phyloP scores from a whole-genome alignment of 92 coral and sea anemone genomes.

The Zoanthus solanderi region DNA sequence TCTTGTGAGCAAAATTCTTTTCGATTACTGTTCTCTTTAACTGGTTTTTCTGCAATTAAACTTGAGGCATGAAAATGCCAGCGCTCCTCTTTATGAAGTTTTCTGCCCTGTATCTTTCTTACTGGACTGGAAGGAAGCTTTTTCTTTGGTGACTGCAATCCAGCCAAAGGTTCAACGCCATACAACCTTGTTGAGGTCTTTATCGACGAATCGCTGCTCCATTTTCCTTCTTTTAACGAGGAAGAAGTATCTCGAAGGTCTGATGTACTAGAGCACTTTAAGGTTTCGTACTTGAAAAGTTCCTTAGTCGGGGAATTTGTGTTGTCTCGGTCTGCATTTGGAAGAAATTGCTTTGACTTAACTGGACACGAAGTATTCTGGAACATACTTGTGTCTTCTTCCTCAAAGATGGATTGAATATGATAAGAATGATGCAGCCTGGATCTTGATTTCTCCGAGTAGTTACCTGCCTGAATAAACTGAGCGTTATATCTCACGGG shows the following conservation, averaged over 20 bases:
- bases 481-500: conserved; percentile 39
- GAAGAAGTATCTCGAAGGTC: neutral
- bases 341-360: neutral
- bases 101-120: neutral
- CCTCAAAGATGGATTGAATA: conserved; percentile 26
- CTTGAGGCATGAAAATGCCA: neutral
- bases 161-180: conserved; percentile 43
- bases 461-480: conserved; percentile 41
- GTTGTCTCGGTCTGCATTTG: neutral
- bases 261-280: conserved; percentile 20
- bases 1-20: neutral
- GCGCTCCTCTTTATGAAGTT: neutral
- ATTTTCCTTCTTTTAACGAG: conserved; percentile 24
- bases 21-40: neutral
- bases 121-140: conserved; percentile 18
- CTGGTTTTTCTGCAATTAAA: conserved; percentile 16
- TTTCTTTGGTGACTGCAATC: conserved; percentile 39
- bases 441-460: conserved; percentile 4
- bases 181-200: neutral
- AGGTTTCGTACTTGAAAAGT: neutral
- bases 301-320: neutral
- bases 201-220: conserved; percentile 41
- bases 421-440: neutral
- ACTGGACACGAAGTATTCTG: conserved; percentile 2
- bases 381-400: conserved; percentile 31